phyloP scores from a whole-genome alignment of 2,888 invertebrate genomes.

The Cephus nigrinus region DNA sequence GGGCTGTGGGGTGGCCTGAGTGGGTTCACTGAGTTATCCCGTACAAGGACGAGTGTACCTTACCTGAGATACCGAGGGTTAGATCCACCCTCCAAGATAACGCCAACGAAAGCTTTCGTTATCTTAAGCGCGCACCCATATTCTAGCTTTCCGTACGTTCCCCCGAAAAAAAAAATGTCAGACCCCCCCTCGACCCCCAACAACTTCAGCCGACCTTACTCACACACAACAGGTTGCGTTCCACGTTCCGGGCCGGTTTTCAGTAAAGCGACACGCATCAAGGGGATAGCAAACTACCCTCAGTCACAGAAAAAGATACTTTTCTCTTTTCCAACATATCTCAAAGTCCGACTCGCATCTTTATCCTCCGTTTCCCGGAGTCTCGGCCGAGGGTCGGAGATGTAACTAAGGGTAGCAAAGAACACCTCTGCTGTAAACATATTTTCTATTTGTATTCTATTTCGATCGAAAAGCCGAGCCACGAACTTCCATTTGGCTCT shows the following conservation, averaged over 20 bases:
- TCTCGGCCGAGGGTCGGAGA: neutral
- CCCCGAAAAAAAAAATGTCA: neutral
- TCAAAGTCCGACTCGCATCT: neutral
- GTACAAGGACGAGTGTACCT: conserved; percentile 21
- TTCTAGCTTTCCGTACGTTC: neutral
- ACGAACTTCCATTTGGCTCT: neutral
- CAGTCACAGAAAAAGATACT: no score
- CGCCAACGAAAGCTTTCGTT: conserved; percentile 24
- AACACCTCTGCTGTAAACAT: conserved; percentile 48
- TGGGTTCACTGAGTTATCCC: conserved; percentile 39
- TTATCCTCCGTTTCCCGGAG: neutral
- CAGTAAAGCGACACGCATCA: neutral
- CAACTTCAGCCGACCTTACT: neutral
- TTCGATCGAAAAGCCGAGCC: conserved; percentile 43
- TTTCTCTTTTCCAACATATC: no score
- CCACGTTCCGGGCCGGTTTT: neutral
- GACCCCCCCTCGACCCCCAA: neutral
- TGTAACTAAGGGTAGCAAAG: conserved; percentile 1
- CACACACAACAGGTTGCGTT: neutral
- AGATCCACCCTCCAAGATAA: conserved; percentile 20
- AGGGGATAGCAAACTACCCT: neutral
- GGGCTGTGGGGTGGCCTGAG: conserved; percentile 39
- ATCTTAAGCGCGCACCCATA: conserved; percentile 21
- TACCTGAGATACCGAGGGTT: conserved; percentile 20
- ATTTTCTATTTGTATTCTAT: conserved; percentile 60